Conservation (phyloP, 2,797 vertebrate species). For the Hippocampus kuda region DNA sequence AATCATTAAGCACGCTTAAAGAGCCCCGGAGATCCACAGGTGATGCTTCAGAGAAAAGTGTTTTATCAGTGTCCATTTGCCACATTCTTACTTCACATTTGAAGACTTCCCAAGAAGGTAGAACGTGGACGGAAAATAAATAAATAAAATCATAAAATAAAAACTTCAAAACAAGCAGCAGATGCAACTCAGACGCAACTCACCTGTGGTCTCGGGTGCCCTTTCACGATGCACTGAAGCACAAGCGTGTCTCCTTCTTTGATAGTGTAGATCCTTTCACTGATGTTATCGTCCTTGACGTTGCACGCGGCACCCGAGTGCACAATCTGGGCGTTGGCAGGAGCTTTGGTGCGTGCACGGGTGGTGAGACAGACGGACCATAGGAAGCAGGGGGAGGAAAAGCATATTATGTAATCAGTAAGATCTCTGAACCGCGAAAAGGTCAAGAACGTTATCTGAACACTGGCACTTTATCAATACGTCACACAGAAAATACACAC, state of each 20-base stretch:
- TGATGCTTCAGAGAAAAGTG: too few species aligned
- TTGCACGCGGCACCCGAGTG: conserved; percentile 93
- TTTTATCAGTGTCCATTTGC: neutral
- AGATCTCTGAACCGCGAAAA: neutral
- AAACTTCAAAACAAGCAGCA: conserved; percentile 4
- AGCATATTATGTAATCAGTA: neutral
- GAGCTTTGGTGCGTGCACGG: conserved; percentile 70
- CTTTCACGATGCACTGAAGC: conserved; percentile 91
- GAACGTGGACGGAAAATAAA: neutral
- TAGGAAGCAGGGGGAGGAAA: neutral
- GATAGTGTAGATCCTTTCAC: conserved; percentile 95
- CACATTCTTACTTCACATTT: neutral
- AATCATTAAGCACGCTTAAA: neutral
- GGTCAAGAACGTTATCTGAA: neutral
- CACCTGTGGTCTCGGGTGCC: conserved; percentile 95
- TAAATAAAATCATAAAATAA: neutral
- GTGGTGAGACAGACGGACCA: conserved; percentile 24
- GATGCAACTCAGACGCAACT: conserved; percentile 7
- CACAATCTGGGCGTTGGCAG: conserved; percentile 92
- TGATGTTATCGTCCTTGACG: conserved; percentile 97
- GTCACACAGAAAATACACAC: neutral
- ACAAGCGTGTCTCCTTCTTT: conserved; percentile 88
- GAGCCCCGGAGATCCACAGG: too few species aligned
- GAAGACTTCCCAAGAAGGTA: neutral
- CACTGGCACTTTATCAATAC: neutral